phyloP scores from a whole-genome alignment of 2,888 invertebrate genomes.

The Craniophora ligustri region DNA sequence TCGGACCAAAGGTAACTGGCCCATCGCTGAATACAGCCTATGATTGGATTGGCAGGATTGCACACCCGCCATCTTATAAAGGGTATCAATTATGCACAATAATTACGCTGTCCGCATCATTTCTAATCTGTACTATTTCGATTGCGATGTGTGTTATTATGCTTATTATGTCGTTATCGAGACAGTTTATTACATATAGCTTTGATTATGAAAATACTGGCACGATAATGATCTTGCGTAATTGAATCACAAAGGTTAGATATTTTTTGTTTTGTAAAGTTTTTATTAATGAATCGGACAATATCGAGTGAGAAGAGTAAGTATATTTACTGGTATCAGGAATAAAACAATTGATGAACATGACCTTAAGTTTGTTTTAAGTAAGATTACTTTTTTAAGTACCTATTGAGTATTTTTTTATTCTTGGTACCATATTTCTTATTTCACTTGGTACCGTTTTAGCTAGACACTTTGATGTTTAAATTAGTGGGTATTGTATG shows the following conservation, averaged over 20 bases:
- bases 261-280: no score
- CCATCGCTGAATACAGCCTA: constrained; percentile 46
- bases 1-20: constrained; percentile 58
- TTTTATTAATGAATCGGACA: no score
- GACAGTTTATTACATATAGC: neutral
- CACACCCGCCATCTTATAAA: constrained; percentile 38
- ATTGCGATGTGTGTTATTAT: constrained; percentile 17
- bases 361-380: no score
- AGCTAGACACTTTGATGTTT: no score
- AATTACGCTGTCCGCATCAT: constrained; percentile 31
- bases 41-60: constrained; percentile 50
- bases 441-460: no score
- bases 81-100: constrained; percentile 40
- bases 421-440: no score
- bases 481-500: no score
- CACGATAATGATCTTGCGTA: neutral
- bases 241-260: neutral
- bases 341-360: no score
- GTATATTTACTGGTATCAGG: no score
- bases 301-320: no score
- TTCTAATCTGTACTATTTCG: constrained; percentile 19
- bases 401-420: no score
- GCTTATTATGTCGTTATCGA: constrained; percentile 22
- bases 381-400: no score
- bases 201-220: neutral